Evolutionary conservation across 2,113 vertebrate species (phyloP).

Genomic region (Leucoraja erinaceus): DNA sequence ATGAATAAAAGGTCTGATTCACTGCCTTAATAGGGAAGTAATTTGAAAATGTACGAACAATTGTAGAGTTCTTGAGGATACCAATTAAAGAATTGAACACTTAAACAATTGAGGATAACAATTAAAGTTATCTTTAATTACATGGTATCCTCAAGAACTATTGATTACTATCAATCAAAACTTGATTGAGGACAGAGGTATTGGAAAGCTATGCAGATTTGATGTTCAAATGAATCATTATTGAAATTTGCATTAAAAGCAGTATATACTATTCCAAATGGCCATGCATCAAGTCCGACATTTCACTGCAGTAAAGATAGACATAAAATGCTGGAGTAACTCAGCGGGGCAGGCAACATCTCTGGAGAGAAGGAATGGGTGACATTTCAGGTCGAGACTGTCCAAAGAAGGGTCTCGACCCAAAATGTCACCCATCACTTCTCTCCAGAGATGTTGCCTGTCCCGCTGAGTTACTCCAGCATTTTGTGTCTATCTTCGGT

Average conservation of each 20-base stretch:
- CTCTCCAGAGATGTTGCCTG: too few relatives aligned
- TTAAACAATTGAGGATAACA: neutral
- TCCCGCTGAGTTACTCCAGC: too few relatives aligned
- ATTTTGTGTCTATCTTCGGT: too few relatives aligned
- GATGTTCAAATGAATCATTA: neutral
- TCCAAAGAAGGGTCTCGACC: too few relatives aligned
- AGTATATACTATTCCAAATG: neutral
- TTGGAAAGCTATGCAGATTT: neutral
- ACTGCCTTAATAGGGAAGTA: neutral
- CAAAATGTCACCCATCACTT: too few relatives aligned
- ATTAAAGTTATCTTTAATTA: neutral
- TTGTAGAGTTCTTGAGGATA: neutral
- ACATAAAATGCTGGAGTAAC: too few relatives aligned
- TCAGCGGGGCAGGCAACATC: too few relatives aligned
- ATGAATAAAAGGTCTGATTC: neutral
- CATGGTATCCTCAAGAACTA: too few relatives aligned
- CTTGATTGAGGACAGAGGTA: neutral
- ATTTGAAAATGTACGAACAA: neutral
- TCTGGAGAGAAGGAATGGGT: too few relatives aligned
- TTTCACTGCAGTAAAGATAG: neutral
- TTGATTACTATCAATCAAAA: neutral
- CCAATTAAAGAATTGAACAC: too few relatives aligned
- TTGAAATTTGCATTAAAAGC: neutral
- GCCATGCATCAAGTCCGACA: neutral
- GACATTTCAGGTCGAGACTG: too few relatives aligned